phyloP scores from a whole-genome alignment of 2,113 vertebrate species.

The Alligator sinensis region DNA sequence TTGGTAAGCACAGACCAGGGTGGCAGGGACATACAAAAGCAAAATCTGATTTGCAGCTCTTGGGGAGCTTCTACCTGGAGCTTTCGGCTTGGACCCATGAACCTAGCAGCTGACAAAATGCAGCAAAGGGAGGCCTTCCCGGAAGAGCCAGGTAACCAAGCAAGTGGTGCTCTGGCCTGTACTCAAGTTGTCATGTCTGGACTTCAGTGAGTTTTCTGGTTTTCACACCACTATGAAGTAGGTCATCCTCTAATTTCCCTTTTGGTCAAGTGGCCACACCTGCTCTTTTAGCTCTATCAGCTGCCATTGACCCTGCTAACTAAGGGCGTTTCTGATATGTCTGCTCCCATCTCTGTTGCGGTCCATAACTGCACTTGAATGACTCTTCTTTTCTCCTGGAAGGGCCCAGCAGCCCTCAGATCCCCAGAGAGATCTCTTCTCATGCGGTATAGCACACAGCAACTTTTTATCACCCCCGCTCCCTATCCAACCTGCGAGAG shows the following conservation, averaged over 20 bases:
- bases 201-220: not conserved
- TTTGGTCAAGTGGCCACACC: not conserved
- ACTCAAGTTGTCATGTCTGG: not conserved
- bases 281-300: not conserved
- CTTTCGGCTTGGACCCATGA: not conserved
- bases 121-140: not conserved
- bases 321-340: accelerated
- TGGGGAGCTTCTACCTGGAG: not conserved
- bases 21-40: not conserved
- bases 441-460: not conserved
- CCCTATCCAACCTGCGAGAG: not conserved
- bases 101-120: not conserved
- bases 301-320: not conserved
- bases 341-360: not conserved
- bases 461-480: not conserved
- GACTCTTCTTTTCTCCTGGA: not conserved
- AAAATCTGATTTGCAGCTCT: not conserved
- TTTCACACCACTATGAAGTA: not conserved
- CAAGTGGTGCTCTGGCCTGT: not conserved
- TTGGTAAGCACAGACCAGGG: not conserved
- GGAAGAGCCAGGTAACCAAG: not conserved
- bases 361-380: not conserved
- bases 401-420: not conserved
- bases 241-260: not conserved
- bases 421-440: not conserved